Base-by-base conservation (phyloP, 2,113 vertebrate genomes). In the Mesocricetus auratus region DNA sequence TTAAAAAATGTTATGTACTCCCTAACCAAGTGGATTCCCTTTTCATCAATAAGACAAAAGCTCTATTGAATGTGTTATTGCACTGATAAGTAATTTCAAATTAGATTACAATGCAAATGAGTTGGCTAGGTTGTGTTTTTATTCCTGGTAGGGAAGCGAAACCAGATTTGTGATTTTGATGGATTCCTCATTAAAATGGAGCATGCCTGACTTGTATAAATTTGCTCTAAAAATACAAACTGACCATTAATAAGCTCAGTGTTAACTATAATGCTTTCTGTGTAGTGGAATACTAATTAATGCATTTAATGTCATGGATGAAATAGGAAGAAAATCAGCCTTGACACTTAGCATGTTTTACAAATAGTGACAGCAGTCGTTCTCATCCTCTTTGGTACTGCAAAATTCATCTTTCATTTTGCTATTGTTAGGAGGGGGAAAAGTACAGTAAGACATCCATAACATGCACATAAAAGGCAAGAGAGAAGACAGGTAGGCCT, bases 31-130 rank as follows among this genome's bases (percentile, higher is more conserved):
- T 97, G 82, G 96, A 97, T 97, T 97, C 94, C 78, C 97, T 96
- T 97, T 98, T 97, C 97, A 98, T 97, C 95, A 97, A 95, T 96
- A 98, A 97, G 97, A 97, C 97, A 98, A 98, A 98, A 95, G 96
- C 96, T 93, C 91, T 96, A 93, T 96, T 97, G 97, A 97, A 96
- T 22, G 1, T 45, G 64, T 89, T 83, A 95, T 97, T 98, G 90
- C 85, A 88, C 96, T 94, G 96, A 95, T 91, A 95, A 5, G 26
- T 91, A 96, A 75, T 81, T 42, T 50, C 73, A 92, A 96, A 95
- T 85, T 85, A 97, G 96, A 97, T 97, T 97, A 97, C 29, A 42
- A 97, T 97, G 97, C 96, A 98, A 97, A 97, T 97, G 93, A 77
- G 91, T 85, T 97, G 91, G 79, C 82, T 89, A 85, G 62, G 60